These are phyloP conservation scores for Darevskia nairensis DNA, from an alignment of 2,797 vertebrate genomes.

Conservation along the genomic window DNA sequence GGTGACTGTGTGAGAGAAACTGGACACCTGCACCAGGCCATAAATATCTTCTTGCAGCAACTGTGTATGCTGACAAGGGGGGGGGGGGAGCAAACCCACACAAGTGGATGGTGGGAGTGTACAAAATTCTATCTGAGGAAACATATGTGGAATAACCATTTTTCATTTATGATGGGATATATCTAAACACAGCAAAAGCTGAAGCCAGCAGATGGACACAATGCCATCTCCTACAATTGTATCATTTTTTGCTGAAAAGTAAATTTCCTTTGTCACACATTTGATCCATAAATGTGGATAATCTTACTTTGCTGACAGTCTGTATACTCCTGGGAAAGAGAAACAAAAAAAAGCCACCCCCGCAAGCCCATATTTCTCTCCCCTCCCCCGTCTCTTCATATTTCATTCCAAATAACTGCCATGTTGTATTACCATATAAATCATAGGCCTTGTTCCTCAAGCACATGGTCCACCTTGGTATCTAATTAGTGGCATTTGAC, in stretches of 20 bases:
- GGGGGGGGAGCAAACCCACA: not conserved
- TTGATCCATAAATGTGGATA: constrained; percentile 58
- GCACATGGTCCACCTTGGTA: not conserved
- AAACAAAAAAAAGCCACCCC: constrained; percentile 10
- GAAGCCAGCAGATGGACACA: constrained; percentile 53
- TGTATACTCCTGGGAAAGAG: constrained; percentile 25
- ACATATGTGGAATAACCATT: constrained; percentile 35
- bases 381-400: constrained; percentile 36
- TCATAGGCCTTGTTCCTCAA: not conserved
- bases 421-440: constrained; percentile 53
- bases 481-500: constrained; percentile 39
- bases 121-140: constrained; percentile 30
- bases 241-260: constrained; percentile 65
- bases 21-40: not conserved
- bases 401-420: constrained; percentile 47
- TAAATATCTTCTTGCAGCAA: not conserved
- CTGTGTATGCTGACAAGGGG: not conserved
- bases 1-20: not conserved
- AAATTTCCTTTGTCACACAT: constrained; percentile 57
- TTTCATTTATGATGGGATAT: constrained; percentile 41
- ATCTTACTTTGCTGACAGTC: constrained; percentile 44
- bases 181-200: constrained; percentile 68
- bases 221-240: constrained; percentile 53
- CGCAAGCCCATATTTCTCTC: constrained; percentile 29
- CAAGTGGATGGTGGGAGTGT: not conserved